Base-by-base conservation (phyloP, 2,113 vertebrate genomes). In the Mesocricetus auratus region DNA sequence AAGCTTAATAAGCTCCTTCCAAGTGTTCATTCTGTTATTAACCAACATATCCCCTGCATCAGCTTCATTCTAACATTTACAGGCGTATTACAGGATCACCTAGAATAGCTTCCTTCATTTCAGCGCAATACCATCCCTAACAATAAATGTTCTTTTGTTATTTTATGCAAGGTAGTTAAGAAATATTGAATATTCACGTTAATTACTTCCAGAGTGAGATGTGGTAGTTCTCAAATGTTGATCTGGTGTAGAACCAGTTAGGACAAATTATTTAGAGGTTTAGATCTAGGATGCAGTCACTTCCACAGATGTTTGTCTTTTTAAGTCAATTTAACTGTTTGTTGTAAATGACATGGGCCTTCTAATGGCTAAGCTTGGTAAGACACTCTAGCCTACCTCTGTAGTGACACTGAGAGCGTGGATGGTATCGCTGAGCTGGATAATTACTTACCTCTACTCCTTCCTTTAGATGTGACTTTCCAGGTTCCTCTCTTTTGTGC, bases 361-460 rank as follows among this genome's bases (percentile, higher is more conserved):
- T 92, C 64, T 66, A 7, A 21, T 53, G 71, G 19, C 15, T 7
- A 6, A 50, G 15, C 1, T 1, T 11, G 45, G 22, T 4, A 33
- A 31, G 79, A 10, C 69, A 31, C 60, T 29, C 66, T 10, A 0
- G 64, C 75, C 82, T 3, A 13, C 1, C 1, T 78, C n/a, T 60
- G 15, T 7, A 15, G 62, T 74, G 47, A 66, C 1, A 3, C 39
- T 0, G 11, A 56, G 3, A 22, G 29, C 4, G 19, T 1, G 6
- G 29, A 2, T 39, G 6, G 12, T 33, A 5, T 36, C 50, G 10
- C 10, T 0, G 10, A n/a, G 39, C 12, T 1, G 0, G 45, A 17
- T 24, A 6, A 36, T 53, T 60, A 21, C 29, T 16, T 24, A 31
- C 21, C 5, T 53, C 53, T 31, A 36, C 5, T 42, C 22, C 74